phyloP scores from a whole-genome alignment of 2,113 vertebrate species.

The Tauraco erythrolophus region DNA sequence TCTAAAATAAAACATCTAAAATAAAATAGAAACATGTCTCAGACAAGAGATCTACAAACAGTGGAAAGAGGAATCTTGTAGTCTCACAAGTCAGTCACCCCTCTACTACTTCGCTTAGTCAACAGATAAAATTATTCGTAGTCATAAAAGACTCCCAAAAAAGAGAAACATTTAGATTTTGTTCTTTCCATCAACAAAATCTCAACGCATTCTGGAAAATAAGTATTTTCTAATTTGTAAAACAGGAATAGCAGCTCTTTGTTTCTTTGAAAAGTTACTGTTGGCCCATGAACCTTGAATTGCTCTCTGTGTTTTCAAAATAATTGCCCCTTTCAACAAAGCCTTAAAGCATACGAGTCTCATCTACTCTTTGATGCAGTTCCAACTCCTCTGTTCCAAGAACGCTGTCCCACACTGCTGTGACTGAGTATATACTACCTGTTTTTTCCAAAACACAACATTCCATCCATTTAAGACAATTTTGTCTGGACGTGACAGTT shows the following conservation, averaged over 20 bases:
- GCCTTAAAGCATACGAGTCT: background rate
- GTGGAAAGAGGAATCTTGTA: background rate
- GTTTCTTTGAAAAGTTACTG: conserved; percentile 16
- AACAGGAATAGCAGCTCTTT: conserved; percentile 15
- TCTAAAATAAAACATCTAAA: background rate
- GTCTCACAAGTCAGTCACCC: background rate
- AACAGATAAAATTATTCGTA: background rate
- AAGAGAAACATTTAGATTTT: conserved; percentile 14
- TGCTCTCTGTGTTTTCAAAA: background rate
- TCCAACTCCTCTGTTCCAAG: background rate
- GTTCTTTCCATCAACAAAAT: background rate
- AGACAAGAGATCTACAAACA: background rate
- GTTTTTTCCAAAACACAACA: background rate
- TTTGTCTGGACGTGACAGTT: background rate
- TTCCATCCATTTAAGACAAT: background rate
- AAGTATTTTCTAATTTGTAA: conserved; percentile 3
- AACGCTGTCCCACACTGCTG: background rate
- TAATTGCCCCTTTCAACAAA: background rate
- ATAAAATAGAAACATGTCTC: background rate
- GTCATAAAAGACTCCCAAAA: background rate
- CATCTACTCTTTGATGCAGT: conserved; percentile 26
- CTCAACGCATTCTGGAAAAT: background rate
- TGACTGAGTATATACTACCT: background rate
- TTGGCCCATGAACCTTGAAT: background rate
- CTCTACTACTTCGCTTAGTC: background rate